Base-by-base conservation (phyloP, 2,888 invertebrate genomes). In the Stenoptilia bipunctidactyla region DNA sequence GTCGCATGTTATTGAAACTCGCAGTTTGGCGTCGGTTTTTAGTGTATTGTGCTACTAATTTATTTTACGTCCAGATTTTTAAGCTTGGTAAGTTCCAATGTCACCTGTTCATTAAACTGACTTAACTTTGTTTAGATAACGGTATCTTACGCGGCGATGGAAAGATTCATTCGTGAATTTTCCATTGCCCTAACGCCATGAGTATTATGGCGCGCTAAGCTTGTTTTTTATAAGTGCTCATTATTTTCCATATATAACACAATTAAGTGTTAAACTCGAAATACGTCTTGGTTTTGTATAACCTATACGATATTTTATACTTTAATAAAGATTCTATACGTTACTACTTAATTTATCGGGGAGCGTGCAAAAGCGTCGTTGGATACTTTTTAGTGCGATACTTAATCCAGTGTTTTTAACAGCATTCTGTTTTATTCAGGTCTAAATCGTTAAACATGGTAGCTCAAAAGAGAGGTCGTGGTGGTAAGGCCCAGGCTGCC, bases 391-490 rank as follows among this genome's bases (percentile, higher is more conserved):
- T n/a, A n/a, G n/a, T n/a, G n/a, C n/a, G n/a, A n/a, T n/a, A n/a
- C n/a, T n/a, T n/a, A n/a, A n/a, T n/a, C n/a, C n/a, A n/a, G n/a
- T n/a, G n/a, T n/a, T n/a, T n/a, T n/a, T n/a, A n/a, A n/a, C n/a
- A n/a, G n/a, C n/a, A n/a, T n/a, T n/a, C n/a, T n/a, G n/a, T n/a
- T n/a, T n/a, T n/a, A n/a, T n/a, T n/a, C n/a, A n/a, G n/a, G n/a
- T n/a, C n/a, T 36, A 44, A 45, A 54, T 54, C 59, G 53, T 56
- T 53, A 53, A 75, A 45, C 47, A 82, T 83, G 83, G 83, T 83
- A 45, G 80, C 83, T 40, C 76, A 70, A 45, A 82, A 80, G 55
- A 71, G 66, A 60, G 83, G 83, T 45, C 82, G 83, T 44, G 82
- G 82, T 37, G 82, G 75, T 30, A 77, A 74, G 52, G 69, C 62